phyloP scores from a whole-genome alignment of 2,888 invertebrate genomes.

The Cyclophora albipunctata region DNA sequence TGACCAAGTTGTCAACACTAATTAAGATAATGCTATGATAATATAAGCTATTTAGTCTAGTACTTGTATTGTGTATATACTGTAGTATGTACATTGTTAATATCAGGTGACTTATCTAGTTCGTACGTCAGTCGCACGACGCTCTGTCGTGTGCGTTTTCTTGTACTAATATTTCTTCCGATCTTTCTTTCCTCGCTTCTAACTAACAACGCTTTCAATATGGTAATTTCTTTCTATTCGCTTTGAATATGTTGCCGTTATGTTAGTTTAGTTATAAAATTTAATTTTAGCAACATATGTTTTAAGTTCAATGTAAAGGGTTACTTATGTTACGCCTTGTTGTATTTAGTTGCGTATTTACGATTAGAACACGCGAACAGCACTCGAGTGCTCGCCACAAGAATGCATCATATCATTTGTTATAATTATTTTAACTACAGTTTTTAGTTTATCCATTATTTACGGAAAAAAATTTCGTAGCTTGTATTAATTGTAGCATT shows the following conservation, averaged over 20 bases:
- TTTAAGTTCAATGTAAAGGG: constrained; percentile 1
- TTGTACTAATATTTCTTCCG: no score
- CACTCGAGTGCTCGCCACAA: constrained; percentile 60
- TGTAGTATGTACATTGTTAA: background rate
- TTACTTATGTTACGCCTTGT: constrained; percentile 2
- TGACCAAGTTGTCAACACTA: constrained; percentile 77
- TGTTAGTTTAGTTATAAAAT: no score
- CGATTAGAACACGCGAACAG: constrained; percentile 37
- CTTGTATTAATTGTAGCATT: constrained; percentile 30
- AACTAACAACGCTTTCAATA: background rate
- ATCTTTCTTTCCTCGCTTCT: no score
- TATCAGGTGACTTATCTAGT: background rate
- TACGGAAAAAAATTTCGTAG: constrained; percentile 47
- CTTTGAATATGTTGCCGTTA: background rate
- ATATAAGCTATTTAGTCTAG: background rate
- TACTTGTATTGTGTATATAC: background rate
- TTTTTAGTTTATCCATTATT: constrained; percentile 53
- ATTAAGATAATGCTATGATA: constrained; percentile 28
- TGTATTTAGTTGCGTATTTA: no score
- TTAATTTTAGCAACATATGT: background rate
- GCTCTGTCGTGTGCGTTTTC: no score
- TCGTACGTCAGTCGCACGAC: no score
- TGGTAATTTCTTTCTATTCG: background rate
- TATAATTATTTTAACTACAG: constrained; percentile 65
- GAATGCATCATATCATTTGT: constrained; percentile 77